Conservation (phyloP, 2,113 vertebrate species). For the Chaetodon trifascialis region DNA sequence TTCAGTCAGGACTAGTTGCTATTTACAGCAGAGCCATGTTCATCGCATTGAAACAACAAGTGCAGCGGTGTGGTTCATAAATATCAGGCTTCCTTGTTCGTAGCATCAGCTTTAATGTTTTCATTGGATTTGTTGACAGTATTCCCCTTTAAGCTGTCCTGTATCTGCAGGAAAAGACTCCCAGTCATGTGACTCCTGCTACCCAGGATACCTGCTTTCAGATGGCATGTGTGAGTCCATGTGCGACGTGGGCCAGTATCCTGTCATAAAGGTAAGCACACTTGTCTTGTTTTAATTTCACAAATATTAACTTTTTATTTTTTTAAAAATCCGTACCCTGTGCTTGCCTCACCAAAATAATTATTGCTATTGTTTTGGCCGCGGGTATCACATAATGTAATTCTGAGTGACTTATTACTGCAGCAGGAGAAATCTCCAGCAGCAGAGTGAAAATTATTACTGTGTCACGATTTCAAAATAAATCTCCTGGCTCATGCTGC, state of each 20-base stretch:
- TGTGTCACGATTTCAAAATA: constrained; percentile 55
- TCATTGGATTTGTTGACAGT: neutral
- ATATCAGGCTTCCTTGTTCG: neutral
- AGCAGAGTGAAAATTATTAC: constrained; percentile 56
- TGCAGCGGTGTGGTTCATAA: neutral
- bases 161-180: constrained; percentile 79
- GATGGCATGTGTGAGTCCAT: constrained; percentile 83
- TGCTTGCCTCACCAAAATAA: constrained; percentile 41
- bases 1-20: neutral
- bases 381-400: constrained; percentile 40
- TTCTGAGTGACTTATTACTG: constrained; percentile 54
- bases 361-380: constrained; percentile 58
- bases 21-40: neutral
- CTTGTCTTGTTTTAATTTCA: constrained; percentile 33
- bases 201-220: constrained; percentile 85
- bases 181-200: constrained; percentile 87
- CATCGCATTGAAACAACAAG: no score
- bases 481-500: constrained; percentile 38
- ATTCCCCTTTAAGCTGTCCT: neutral
- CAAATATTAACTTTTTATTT: constrained; percentile 38
- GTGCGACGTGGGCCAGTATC: constrained; percentile 87
- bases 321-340: neutral
- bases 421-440: constrained; percentile 47
- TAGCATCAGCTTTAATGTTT: neutral
- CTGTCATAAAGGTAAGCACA: constrained; percentile 82